Evolutionary conservation across 2,113 vertebrate species (phyloP).

Genomic region (Oncorhynchus keta): DNA sequence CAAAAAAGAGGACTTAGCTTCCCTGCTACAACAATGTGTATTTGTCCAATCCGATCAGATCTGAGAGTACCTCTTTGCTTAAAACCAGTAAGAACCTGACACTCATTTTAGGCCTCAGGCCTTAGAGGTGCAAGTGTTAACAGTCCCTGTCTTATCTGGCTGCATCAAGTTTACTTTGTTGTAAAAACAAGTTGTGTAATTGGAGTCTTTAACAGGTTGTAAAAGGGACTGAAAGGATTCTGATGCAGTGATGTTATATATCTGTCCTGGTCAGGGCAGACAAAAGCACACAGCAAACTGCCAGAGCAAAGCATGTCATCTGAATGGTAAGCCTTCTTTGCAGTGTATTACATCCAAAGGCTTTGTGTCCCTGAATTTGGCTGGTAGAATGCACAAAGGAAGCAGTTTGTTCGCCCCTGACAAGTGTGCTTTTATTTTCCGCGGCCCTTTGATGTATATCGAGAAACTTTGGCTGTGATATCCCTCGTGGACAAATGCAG

Average conservation of each 20-base stretch:
- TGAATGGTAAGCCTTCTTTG: conserved; percentile 78
- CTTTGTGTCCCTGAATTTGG: conserved; percentile 76
- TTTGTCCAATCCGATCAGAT: conserved; percentile 46
- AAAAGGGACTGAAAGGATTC: conserved; percentile 75
- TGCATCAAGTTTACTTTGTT: conserved; percentile 77
- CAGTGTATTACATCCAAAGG: conserved; percentile 78
- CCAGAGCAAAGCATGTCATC: conserved; percentile 78
- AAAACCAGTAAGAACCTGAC: conserved; percentile 63
- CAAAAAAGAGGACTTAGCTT: too few species aligned
- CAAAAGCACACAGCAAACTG: conserved; percentile 75
- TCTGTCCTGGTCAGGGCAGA: conserved; percentile 71
- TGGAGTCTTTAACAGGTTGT: conserved; percentile 71
- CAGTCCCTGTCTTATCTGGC: conserved; percentile 61
- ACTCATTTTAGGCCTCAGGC: conserved; percentile 68
- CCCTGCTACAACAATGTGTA: conserved; percentile 30
- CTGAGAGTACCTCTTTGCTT: conserved; percentile 32
- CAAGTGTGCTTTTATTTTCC: conserved; percentile 80
- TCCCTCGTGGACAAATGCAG: conserved; percentile 71
- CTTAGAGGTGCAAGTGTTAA: conserved; percentile 66
- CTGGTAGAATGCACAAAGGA: conserved; percentile 74
- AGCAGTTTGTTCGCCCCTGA: conserved; percentile 79
- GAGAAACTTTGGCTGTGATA: conserved; percentile 75
- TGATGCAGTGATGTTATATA: conserved; percentile 81
- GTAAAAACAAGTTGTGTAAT: conserved; percentile 75
- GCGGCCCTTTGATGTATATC: conserved; percentile 78